Percentiles rank a stretch among this genome's conserved stretches.
Conservation (phyloP, 2,797 vertebrate species). For the Diplodus sargus region DNA sequence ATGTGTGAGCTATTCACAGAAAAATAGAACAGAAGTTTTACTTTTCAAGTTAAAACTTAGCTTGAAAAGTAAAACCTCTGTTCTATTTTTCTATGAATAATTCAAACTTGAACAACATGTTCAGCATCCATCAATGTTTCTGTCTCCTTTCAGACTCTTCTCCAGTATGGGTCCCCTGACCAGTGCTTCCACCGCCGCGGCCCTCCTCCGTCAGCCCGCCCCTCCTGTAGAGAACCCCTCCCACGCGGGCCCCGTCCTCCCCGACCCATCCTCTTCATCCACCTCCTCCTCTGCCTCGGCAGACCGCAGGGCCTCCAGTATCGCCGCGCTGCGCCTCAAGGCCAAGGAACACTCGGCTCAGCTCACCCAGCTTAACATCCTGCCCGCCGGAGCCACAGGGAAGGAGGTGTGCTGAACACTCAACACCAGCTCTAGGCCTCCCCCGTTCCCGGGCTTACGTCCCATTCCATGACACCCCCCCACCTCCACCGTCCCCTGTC, state of each 20-base stretch:
- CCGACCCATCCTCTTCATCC: conserved; percentile 88
- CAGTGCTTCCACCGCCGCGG: conserved; percentile 94
- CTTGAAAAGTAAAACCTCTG: background rate
- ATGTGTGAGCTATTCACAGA: background rate
- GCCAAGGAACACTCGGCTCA: conserved; percentile 99
- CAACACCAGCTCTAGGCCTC: conserved; percentile 54
- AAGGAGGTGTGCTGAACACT: conserved; percentile 97
- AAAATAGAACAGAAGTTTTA: no score
- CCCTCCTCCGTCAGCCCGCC: conserved; percentile 92
- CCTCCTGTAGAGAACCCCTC: conserved; percentile 90
- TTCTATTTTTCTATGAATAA: background rate
- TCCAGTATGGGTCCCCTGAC: conserved; percentile 96
- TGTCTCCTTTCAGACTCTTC: conserved; percentile 89
- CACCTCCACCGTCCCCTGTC: background rate
- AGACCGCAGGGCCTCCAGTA: conserved; percentile 96
- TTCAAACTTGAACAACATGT: background rate
- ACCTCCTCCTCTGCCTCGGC: conserved; percentile 88
- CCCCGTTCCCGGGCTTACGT: conserved; percentile 49
- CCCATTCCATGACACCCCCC: conserved; percentile 64
- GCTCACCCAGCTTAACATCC: conserved; percentile 98
- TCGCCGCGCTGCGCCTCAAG: conserved; percentile 96
- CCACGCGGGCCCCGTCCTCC: conserved; percentile 86
- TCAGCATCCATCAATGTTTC: background rate
- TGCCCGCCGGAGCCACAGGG: conserved; percentile 91
- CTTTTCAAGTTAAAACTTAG: no score